Evolutionary conservation across 2,797 vertebrate genomes (phyloP).

Genomic region (Spheniscus humboldti): DNA sequence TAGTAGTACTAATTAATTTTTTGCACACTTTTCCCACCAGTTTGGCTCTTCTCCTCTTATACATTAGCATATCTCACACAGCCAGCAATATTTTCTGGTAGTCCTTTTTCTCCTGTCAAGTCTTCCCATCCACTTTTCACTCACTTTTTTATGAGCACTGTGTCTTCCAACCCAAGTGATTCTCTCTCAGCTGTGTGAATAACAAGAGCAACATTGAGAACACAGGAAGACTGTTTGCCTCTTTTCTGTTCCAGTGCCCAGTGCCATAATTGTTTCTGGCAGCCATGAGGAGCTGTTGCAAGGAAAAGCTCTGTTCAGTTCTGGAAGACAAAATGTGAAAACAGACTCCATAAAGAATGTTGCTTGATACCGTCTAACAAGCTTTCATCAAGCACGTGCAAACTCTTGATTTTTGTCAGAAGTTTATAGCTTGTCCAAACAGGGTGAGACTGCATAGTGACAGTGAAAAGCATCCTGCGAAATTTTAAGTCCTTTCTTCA

Average conservation of each 20-base stretch:
- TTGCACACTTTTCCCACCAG: background rate
- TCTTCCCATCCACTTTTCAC: background rate
- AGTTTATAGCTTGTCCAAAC: background rate
- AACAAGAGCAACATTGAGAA: constrained; percentile 45
- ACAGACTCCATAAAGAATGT: background rate
- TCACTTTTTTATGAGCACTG: background rate
- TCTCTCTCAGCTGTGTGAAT: background rate
- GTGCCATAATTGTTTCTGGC: constrained; percentile 59
- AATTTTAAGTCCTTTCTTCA: background rate
- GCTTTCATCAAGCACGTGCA: background rate
- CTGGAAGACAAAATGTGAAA: constrained; percentile 42
- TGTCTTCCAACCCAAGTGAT: background rate
- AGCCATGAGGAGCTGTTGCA: constrained; percentile 42
- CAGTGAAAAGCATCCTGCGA: background rate
- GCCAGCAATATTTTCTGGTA: background rate
- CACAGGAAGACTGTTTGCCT: constrained; percentile 41
- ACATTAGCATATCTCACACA: background rate
- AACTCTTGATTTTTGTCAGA: constrained; percentile 16
- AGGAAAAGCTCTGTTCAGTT: constrained; percentile 43
- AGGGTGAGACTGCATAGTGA: background rate
- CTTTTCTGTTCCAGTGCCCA: constrained; percentile 52
- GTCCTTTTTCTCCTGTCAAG: background rate
- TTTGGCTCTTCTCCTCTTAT: background rate
- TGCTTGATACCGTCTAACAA: constrained; percentile 9
- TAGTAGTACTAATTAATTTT: background rate